Conservation (phyloP, 2,797 vertebrate genomes). For the Urophycis tenuis region DNA sequence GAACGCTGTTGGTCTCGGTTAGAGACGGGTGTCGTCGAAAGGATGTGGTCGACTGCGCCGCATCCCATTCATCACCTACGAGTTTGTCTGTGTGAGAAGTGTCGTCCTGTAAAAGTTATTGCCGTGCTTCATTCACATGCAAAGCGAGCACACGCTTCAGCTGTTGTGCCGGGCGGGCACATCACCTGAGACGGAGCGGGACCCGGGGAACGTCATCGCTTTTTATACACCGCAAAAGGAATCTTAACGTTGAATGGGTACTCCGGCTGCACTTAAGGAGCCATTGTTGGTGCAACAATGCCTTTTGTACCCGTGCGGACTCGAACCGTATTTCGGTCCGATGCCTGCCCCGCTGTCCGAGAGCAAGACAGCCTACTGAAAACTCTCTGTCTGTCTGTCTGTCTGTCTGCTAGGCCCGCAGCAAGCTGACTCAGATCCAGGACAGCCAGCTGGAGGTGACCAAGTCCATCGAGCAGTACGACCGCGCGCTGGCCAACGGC, state of each 20-base stretch:
- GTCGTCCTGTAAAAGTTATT: neutral
- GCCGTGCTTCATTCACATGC: neutral
- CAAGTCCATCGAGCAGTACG: conserved; percentile 81
- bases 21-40: no score
- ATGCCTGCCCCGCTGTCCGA: neutral
- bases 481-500: conserved; percentile 70
- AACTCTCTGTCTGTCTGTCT: neutral
- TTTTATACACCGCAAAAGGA: neutral
- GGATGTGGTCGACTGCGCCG: no score
- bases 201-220: neutral
- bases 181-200: neutral
- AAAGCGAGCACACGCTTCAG: neutral
- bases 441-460: conserved; percentile 82
- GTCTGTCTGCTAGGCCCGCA: conserved; percentile 73
- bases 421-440: conserved; percentile 82
- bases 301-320: no score
- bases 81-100: neutral
- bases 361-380: neutral
- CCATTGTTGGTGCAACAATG: no score
- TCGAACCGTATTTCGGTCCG: neutral
- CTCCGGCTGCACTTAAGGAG: neutral
- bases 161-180: neutral
- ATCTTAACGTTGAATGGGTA: neutral
- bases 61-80: no score
- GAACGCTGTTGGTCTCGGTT: no score